Evolutionary conservation across 2,888 invertebrate genomes (phyloP), one percentile per base, ranked within the genome.

Genomic region (Latheticus oryzae): DNA sequence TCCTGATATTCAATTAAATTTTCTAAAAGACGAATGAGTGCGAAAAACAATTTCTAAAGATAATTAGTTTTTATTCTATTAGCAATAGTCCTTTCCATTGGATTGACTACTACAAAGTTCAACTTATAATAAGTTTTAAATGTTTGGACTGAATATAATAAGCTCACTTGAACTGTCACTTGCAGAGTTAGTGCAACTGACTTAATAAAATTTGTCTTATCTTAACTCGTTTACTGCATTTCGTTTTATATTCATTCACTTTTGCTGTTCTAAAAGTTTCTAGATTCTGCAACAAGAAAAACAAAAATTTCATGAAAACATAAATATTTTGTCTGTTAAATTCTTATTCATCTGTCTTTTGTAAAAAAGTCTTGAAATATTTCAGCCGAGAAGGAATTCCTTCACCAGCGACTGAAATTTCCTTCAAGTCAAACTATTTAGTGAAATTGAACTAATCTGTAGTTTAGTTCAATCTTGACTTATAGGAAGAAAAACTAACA

Each of bases 1-100:
- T 47, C n/a, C n/a, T 30, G 28, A 17, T 26, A 16, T 16, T 32
- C 8, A 32, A 32, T 11, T 9, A 47, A 47, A 15, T 24, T 45
- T 13, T n/a, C 32, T n/a, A n/a, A n/a, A n/a, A n/a, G n/a, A 8
- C 19, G n/a, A 37, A 17, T 37, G 17, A 37, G 21, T 21, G 37
- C 33, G 12, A 33, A 37, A 9, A 9, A 9, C 17, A 30, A 15
- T 43, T 43, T 8, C 7, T 16, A 28, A 43, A 43, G 30, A 28
- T 19, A 28, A 11, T 19, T 21, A 21, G 7, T 28, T 28, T 28
- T n/a, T 4, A n/a, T n/a, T n/a, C n/a, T n/a, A n/a, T 21, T 21
- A 21, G 5, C 21, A 21, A 21, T 21, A 4, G 21, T 21, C 5
- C 5, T 21, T 21, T 21, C 21, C n/a, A n/a, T n/a, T n/a, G n/a